A percentile compares a stretch with the other conserved stretches of the same genome.
These are phyloP conservation scores for Sebastes vulpes DNA, from an alignment of 2,797 vertebrate genomes.

Conservation along the genomic window DNA sequence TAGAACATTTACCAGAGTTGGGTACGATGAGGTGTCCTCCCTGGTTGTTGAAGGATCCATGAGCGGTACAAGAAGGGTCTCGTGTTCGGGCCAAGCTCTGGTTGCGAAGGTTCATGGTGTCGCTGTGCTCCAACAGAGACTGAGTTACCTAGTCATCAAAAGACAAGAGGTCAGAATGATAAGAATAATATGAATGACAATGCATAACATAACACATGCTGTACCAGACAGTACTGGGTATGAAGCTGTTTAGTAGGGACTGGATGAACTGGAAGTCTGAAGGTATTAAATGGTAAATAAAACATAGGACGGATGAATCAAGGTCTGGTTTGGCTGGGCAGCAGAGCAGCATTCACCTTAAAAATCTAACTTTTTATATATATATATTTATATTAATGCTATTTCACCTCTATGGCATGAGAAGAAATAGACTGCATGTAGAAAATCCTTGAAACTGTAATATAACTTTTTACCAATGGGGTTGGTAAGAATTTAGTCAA, in stretches of 20 bases:
- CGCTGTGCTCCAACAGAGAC: slow-evolving; percentile 90
- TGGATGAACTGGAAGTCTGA: background rate
- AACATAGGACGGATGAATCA: background rate
- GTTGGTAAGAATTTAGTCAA: background rate
- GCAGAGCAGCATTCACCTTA: background rate
- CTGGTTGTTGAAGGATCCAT: slow-evolving; percentile 94
- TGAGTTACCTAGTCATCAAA: slow-evolving; percentile 86
- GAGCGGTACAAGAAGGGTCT: slow-evolving; percentile 92
- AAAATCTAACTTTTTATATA: background rate
- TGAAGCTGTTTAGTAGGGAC: background rate
- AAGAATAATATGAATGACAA: background rate
- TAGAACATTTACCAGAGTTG: slow-evolving; percentile 88
- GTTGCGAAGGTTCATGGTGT: slow-evolving; percentile 91
- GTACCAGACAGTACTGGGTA: background rate
- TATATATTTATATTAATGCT: background rate
- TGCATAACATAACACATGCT: background rate
- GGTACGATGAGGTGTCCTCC: slow-evolving; percentile 94
- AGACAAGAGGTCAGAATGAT: background rate
- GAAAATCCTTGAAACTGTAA: background rate
- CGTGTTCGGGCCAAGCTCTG: slow-evolving; percentile 92
- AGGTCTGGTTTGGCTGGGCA: background rate
- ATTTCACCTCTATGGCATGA: background rate
- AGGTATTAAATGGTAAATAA: background rate
- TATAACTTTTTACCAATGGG: background rate
- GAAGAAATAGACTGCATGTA: background rate